A percentile compares a stretch with the other conserved stretches of the same genome.
Conservation (phyloP, 2,113 vertebrate genomes). For the Mobula birostris region DNA sequence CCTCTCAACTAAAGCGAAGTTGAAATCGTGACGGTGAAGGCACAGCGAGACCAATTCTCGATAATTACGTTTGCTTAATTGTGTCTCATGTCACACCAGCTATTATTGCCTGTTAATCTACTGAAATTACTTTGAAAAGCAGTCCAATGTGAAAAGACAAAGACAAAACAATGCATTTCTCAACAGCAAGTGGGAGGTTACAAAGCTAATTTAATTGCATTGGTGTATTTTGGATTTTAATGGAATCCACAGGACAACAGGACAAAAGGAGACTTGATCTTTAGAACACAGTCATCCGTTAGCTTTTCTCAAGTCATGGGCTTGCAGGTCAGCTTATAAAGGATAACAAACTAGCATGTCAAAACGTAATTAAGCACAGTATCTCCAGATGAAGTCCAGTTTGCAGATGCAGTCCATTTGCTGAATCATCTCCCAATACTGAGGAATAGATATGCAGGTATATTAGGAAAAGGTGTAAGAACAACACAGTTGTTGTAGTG, state of each 20-base stretch:
- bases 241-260: slow-evolving; percentile 1
- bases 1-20: neutral
- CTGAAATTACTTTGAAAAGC: slow-evolving; percentile 6
- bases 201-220: slow-evolving; percentile 16
- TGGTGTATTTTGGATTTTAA: slow-evolving; percentile 18
- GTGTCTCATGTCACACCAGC: neutral
- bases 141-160: neutral
- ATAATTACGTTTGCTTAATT: slow-evolving; percentile 10
- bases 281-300: neutral
- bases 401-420: no score
- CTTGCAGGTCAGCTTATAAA: neutral
- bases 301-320: neutral
- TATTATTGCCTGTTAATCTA: neutral
- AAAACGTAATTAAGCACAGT: neutral
- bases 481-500: no score
- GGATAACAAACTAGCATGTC: neutral
- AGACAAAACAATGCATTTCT: slow-evolving; percentile 11
- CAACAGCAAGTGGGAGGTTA: neutral
- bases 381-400: neutral
- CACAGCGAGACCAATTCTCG: slow-evolving; percentile 5
- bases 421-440: no score
- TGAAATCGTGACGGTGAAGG: neutral
- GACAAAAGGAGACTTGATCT: neutral
- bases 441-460: no score
- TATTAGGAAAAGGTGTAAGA: no score